phyloP scores from a whole-genome alignment of 2,113 vertebrate genomes.

The Corvus hawaiiensis region DNA sequence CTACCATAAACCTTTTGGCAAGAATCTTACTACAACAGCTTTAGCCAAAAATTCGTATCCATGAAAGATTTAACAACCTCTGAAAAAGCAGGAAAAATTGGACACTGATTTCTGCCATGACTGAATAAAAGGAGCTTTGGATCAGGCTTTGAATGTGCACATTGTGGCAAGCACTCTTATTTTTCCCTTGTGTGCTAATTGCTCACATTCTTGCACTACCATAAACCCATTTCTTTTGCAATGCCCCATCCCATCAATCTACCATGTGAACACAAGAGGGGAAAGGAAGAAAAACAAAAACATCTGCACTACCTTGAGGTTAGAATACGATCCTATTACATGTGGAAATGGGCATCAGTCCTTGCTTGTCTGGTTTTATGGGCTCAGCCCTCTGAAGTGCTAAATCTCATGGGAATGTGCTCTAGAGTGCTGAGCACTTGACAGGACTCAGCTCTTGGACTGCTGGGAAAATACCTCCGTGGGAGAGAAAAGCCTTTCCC shows the following conservation, averaged over 20 bases:
- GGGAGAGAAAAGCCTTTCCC: neutral
- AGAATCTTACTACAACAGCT: neutral
- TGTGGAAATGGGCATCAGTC: constrained; percentile 42
- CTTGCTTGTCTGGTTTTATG: constrained; percentile 54
- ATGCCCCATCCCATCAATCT: neutral
- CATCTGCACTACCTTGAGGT: constrained; percentile 52
- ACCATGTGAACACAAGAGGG: neutral
- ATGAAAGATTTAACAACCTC: constrained; percentile 15
- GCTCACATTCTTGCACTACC: neutral
- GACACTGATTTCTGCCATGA: neutral
- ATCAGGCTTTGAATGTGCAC: neutral
- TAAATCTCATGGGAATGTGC: constrained; percentile 45
- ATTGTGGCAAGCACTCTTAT: constrained; percentile 9
- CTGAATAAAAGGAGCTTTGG: constrained; percentile 4
- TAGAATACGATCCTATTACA: constrained; percentile 13
- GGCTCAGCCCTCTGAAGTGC: constrained; percentile 44
- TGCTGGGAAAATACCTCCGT: neutral
- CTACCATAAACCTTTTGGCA: constrained; percentile 16
- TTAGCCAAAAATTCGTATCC: constrained; percentile 17
- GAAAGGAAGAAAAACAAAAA: constrained; percentile 33
- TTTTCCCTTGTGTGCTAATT: constrained; percentile 38
- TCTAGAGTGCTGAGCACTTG: neutral
- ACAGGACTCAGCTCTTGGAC: neutral
- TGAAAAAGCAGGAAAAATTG: constrained; percentile 5
- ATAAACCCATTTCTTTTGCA: constrained; percentile 34